These are phyloP conservation scores for Anarsia innoxiella DNA, from an alignment of 2,888 invertebrate species.

Conservation along the genomic window DNA sequence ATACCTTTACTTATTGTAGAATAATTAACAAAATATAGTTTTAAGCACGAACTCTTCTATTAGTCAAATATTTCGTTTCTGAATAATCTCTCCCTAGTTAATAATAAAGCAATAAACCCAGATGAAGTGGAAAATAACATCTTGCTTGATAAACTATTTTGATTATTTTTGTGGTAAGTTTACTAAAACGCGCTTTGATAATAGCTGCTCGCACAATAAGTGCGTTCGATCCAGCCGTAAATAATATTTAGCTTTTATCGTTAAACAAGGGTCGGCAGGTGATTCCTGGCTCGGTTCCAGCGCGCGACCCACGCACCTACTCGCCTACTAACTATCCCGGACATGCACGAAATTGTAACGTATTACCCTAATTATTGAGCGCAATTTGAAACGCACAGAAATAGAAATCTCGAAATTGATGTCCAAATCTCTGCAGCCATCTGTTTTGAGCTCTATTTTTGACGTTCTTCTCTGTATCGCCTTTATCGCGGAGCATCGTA, in stretches of 20 bases:
- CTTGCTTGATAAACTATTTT: too few relatives aligned
- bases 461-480: constrained; percentile 3
- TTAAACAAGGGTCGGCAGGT: constrained; percentile 68
- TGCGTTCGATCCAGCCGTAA: constrained; percentile 51
- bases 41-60: too few relatives aligned
- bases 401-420: constrained; percentile 15
- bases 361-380: constrained; percentile 3
- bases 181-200: constrained; percentile 13
- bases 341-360: constrained; percentile 4
- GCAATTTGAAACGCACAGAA: constrained; percentile 12
- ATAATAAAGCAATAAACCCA: too few relatives aligned
- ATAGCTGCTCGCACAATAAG: constrained; percentile 41
- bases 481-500: too few relatives aligned
- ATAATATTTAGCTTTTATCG: constrained; percentile 65
- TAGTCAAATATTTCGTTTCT: too few relatives aligned
- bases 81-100: too few relatives aligned
- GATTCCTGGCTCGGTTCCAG: constrained; percentile 43
- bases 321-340: constrained; percentile 31
- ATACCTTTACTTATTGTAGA: too few relatives aligned
- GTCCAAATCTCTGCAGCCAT: constrained; percentile 9
- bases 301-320: constrained; percentile 46
- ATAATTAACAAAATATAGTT: too few relatives aligned
- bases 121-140: neutral
- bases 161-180: neutral
- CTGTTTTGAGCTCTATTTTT: constrained; percentile 10